Evolutionary conservation across 2,888 invertebrate genomes (phyloP).

Genomic region (Drosophila mettleri): DNA sequence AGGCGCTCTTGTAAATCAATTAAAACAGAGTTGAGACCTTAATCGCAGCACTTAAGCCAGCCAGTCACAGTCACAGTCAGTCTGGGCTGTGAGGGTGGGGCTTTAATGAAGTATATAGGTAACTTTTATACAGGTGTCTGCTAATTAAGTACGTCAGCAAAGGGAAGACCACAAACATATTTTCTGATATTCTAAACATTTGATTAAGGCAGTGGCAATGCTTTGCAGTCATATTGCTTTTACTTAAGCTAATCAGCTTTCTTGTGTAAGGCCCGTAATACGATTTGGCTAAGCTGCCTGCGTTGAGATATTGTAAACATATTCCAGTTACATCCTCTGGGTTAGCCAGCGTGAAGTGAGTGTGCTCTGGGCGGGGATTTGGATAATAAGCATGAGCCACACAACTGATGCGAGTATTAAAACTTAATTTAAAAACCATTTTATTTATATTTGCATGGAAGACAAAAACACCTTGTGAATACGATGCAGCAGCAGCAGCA

Average conservation of each 20-base stretch:
- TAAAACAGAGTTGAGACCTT: conserved; percentile 1
- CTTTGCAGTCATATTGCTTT: neutral
- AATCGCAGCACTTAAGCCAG: conserved; percentile 8
- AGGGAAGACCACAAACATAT: neutral
- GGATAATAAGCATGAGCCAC: conserved; percentile 10
- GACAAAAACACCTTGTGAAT: conserved; percentile 28
- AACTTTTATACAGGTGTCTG: neutral
- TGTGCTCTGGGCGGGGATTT: conserved; percentile 11
- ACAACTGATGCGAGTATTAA: conserved; percentile 47
- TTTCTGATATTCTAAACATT: neutral
- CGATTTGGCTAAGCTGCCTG: conserved; percentile 13
- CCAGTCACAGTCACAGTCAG: too few relatives aligned
- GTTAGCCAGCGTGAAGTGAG: neutral
- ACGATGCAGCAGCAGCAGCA: conserved; percentile 7
- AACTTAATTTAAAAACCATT: conserved; percentile 63
- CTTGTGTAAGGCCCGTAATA: conserved; percentile 15
- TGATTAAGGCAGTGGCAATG: neutral
- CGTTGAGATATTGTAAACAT: neutral
- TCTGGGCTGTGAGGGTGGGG: neutral
- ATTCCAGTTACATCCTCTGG: conserved; percentile 12
- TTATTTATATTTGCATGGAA: conserved; percentile 32
- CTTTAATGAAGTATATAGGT: neutral
- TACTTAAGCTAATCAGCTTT: conserved; percentile 32
- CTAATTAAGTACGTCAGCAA: neutral
- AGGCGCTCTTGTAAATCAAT: conserved; percentile 31